Evolutionary conservation across 2,113 vertebrate genomes (phyloP).

Genomic region (Thinocorus orbignyianus): DNA sequence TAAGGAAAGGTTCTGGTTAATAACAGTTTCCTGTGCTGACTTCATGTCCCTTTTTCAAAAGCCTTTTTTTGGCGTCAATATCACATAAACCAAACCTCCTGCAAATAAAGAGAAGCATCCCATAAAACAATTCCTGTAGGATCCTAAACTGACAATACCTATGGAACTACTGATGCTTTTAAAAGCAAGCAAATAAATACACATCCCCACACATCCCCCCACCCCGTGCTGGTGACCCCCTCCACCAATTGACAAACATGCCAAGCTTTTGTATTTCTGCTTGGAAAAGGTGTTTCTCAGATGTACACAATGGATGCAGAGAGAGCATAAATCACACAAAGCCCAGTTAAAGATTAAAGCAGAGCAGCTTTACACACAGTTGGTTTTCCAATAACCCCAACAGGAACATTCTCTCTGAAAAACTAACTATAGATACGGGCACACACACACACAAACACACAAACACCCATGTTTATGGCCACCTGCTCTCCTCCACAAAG

Average conservation of each 20-base stretch:
- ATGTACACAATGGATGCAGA: background rate
- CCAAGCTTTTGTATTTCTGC: background rate
- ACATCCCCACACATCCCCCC: background rate
- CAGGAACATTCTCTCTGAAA: background rate
- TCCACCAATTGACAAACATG: background rate
- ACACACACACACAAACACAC: background rate
- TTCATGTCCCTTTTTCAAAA: background rate
- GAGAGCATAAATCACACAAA: background rate
- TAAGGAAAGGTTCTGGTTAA: background rate
- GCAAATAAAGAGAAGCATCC: background rate
- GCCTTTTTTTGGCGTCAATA: background rate
- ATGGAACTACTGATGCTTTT: background rate
- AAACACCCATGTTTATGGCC: background rate
- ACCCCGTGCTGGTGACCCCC: background rate
- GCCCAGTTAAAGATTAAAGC: conserved; percentile 19
- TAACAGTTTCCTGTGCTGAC: background rate
- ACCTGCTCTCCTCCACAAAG: conserved; percentile 22
- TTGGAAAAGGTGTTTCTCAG: background rate
- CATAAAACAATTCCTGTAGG: background rate
- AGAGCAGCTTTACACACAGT: conserved; percentile 6
- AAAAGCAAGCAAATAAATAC: background rate
- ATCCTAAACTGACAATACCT: background rate
- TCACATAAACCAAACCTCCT: background rate
- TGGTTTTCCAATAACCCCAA: conserved; percentile 26
- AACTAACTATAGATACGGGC: background rate